phyloP scores from a whole-genome alignment of 2,113 vertebrate genomes.

The Carassius carassius region DNA sequence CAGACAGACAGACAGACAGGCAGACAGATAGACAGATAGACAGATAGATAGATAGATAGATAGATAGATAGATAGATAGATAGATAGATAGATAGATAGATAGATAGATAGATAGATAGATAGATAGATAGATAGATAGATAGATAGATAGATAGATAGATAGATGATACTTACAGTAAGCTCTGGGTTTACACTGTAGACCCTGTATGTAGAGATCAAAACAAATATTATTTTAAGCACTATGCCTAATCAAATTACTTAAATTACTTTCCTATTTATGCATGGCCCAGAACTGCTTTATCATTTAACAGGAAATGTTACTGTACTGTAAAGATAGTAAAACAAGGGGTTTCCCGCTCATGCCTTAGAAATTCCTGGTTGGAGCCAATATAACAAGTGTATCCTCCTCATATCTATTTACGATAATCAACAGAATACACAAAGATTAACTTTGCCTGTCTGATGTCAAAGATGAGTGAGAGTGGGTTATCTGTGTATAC shows the following conservation, averaged over 20 bases:
- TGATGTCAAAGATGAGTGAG: not conserved
- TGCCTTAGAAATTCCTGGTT: constrained; percentile 43
- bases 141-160: not conserved
- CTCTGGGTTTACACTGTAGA: constrained; percentile 23
- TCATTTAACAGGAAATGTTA: constrained; percentile 27
- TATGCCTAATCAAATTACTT: not conserved
- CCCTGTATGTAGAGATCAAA: constrained; percentile 10
- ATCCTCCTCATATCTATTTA: not conserved
- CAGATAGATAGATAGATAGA: not conserved
- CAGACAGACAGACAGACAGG: not conserved
- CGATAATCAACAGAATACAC: not conserved
- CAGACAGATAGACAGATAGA: not conserved
- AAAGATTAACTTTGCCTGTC: not conserved
- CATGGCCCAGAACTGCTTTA: not conserved
- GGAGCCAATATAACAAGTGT: not conserved
- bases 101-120: not conserved
- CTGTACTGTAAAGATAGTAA: not conserved
- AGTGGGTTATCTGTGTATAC: not conserved
- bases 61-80: not conserved
- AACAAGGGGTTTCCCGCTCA: constrained; percentile 40
- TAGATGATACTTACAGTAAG: constrained; percentile 29
- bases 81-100: not conserved
- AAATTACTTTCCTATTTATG: not conserved
- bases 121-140: too few relatives aligned
- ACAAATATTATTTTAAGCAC: not conserved